Percentiles rank a stretch among this genome's conserved stretches.
phyloP scores from a whole-genome alignment of 2,888 invertebrate species.

The Subacronicta megacephala region DNA sequence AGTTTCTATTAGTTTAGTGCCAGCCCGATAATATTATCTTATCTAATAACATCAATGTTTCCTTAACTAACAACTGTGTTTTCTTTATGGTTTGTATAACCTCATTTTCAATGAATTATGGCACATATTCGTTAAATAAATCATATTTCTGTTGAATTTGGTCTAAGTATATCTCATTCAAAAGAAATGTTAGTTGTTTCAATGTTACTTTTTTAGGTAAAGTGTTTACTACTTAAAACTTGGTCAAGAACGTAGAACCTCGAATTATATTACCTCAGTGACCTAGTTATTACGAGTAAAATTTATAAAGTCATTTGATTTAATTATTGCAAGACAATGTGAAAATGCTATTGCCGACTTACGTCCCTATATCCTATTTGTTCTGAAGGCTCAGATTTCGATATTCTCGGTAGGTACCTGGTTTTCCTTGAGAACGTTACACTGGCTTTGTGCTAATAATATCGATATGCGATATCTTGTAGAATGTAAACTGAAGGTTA shows the following conservation, averaged over 20 bases:
- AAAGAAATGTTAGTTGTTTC: slow-evolving; percentile 29
- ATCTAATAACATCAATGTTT: slow-evolving; percentile 40
- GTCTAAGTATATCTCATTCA: slow-evolving; percentile 33
- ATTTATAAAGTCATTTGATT: neutral
- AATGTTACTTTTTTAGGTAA: slow-evolving; percentile 6
- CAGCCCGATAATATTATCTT: slow-evolving; percentile 26
- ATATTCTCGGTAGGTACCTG: slow-evolving; percentile 32
- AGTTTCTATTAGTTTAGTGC: slow-evolving; percentile 6
- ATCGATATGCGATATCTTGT: slow-evolving; percentile 49
- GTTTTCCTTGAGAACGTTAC: slow-evolving; percentile 49
- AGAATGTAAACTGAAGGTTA: slow-evolving; percentile 52
- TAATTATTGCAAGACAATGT: neutral
- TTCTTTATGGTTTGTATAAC: slow-evolving; percentile 47
- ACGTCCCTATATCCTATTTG: slow-evolving; percentile 3
- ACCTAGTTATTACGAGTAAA: neutral
- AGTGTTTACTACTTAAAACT: neutral
- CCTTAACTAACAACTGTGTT: slow-evolving; percentile 37
- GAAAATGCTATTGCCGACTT: neutral
- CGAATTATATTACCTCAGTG: neutral
- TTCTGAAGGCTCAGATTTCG: slow-evolving; percentile 39
- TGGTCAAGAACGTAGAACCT: neutral
- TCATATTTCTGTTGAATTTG: slow-evolving; percentile 37
- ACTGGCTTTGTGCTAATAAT: slow-evolving; percentile 42
- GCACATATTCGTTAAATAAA: slow-evolving; percentile 27
- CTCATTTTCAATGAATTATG: slow-evolving; percentile 47